Evolutionary conservation across 2,113 vertebrate genomes (phyloP).

Genomic region (Crypturellus undulatus): DNA sequence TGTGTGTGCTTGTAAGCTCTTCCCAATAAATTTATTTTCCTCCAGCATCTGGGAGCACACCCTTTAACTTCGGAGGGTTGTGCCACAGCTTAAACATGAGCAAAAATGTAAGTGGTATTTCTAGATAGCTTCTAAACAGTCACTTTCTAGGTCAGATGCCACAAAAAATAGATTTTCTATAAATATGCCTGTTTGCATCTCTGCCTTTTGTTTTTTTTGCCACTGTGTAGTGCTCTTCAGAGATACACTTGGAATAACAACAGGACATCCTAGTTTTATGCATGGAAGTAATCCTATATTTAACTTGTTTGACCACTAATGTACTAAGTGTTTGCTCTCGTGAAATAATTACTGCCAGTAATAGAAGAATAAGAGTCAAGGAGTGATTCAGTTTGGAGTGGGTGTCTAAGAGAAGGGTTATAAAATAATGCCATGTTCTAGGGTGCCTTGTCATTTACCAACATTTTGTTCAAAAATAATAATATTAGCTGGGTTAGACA

Average conservation of each 20-base stretch:
- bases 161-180: not conserved
- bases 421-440: not conserved
- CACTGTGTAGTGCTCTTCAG: not conserved
- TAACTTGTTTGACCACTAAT: not conserved
- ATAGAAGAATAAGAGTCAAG: not conserved
- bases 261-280: not conserved
- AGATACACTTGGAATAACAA: not conserved
- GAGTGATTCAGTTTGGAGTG: not conserved
- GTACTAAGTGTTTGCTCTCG: not conserved
- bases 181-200: not conserved
- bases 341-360: not conserved
- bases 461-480: not conserved
- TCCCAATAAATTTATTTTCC: not conserved
- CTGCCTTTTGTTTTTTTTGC: not conserved
- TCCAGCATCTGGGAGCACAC: not conserved
- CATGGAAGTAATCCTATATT: not conserved
- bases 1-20: not conserved
- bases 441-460: not conserved
- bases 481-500: not conserved
- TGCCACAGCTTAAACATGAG: not conserved
- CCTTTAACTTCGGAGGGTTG: not conserved
- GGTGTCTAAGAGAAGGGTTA: not conserved
- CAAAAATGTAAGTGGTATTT: not conserved
- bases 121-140: not conserved
- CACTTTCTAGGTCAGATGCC: not conserved